Percentiles rank a stretch among this genome's conserved stretches.
These are phyloP conservation scores for Lampris incognitus DNA, from an alignment of 2,113 vertebrate genomes.

Conservation along the genomic window DNA sequence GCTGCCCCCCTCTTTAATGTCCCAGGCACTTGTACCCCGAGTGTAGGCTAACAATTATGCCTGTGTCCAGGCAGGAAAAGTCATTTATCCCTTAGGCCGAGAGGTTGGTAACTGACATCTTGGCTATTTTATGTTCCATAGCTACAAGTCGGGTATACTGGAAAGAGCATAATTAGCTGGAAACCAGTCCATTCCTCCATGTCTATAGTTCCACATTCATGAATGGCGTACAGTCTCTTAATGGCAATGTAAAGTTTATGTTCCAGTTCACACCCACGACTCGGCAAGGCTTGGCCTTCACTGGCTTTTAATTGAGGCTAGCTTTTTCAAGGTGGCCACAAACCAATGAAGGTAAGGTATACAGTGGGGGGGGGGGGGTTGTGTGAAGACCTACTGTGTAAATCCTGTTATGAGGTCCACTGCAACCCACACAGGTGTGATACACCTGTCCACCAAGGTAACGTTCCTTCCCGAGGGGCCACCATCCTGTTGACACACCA, in stretches of 20 bases:
- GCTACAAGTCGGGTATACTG: background rate
- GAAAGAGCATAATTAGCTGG: background rate
- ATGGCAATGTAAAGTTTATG: constrained; percentile 42
- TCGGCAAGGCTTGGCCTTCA: background rate
- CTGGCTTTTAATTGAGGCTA: background rate
- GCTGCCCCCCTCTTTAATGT: too few relatives aligned
- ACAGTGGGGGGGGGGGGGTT: background rate
- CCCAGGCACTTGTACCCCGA: too few relatives aligned
- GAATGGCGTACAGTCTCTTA: constrained; percentile 26
- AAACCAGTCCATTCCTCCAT: constrained; percentile 25
- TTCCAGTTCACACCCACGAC: constrained; percentile 39
- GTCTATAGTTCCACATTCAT: constrained; percentile 37
- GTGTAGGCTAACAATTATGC: background rate
- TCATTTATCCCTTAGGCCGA: constrained; percentile 1
- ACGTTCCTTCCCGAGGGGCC: constrained; percentile 51
- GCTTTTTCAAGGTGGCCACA: constrained; percentile 35
- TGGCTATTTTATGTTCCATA: background rate
- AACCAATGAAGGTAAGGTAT: constrained; percentile 25
- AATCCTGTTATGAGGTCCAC: constrained; percentile 1
- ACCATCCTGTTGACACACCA: constrained; percentile 55
- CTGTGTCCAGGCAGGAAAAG: background rate
- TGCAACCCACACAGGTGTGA: constrained; percentile 66
- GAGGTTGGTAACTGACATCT: constrained; percentile 7
- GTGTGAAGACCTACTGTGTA: constrained; percentile 52
- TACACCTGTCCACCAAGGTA: constrained; percentile 69